phyloP scores from a whole-genome alignment of 1,140 invertebrate species.

The Battus philenor region DNA sequence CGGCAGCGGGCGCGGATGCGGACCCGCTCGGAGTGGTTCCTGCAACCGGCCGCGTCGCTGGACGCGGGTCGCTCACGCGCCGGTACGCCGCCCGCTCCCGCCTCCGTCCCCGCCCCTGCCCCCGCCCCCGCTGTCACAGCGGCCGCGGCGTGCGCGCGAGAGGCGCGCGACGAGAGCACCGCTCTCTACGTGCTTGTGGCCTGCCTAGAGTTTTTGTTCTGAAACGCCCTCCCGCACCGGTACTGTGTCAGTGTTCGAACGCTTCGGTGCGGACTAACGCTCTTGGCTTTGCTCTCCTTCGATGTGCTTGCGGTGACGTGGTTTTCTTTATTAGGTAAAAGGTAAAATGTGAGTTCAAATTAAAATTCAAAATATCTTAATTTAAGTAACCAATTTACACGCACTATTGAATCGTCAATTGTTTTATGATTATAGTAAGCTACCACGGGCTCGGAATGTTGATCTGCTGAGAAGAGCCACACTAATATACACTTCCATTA shows the following conservation, averaged over 20 bases:
- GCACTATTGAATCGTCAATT: too few species aligned
- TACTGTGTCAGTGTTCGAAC: constrained; percentile 52
- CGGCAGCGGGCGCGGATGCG: constrained; percentile 94
- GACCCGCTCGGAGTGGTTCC: constrained; percentile 95
- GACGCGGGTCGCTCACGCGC: constrained; percentile 73
- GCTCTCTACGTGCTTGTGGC: constrained; percentile 73
- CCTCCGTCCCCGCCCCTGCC: constrained; percentile 23
- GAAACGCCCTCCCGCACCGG: constrained; percentile 50
- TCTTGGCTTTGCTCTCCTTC: constrained; percentile 32
- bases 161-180: constrained; percentile 49
- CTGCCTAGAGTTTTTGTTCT: constrained; percentile 76
- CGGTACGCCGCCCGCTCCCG: constrained; percentile 55
- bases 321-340: too few species aligned
- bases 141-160: constrained; percentile 26
- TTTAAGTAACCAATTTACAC: too few species aligned
- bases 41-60: constrained; percentile 82
- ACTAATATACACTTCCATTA: too few species aligned
- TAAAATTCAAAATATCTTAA: too few species aligned
- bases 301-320: too few species aligned
- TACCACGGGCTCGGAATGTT: too few species aligned
- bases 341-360: too few species aligned
- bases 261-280: constrained; percentile 49
- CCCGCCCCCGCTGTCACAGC: constrained; percentile 15
- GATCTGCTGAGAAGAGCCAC: too few species aligned
- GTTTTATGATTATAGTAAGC: too few species aligned